Conservation (phyloP, 2,888 invertebrate genomes). For the Thelaira solivaga region DNA sequence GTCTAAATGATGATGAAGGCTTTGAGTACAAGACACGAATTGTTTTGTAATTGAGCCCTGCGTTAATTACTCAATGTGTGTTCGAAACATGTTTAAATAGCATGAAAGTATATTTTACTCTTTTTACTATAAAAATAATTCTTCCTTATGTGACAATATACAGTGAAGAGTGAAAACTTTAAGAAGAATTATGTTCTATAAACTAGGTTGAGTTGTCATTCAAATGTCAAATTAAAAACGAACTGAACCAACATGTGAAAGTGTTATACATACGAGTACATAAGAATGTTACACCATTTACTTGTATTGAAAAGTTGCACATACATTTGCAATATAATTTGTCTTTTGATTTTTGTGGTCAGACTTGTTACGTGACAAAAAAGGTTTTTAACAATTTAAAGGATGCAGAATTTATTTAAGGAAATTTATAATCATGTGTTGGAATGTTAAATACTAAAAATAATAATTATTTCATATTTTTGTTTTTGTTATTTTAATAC, state of each 20-base stretch:
- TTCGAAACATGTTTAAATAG: constrained; percentile 22
- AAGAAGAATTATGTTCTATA: constrained; percentile 28
- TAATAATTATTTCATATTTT: too few species aligned
- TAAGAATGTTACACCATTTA: neutral
- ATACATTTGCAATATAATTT: too few species aligned
- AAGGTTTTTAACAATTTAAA: neutral
- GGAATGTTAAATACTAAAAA: too few species aligned
- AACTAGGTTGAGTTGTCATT: constrained; percentile 41
- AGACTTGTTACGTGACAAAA: neutral
- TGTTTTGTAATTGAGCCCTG: constrained; percentile 61
- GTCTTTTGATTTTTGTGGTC: neutral
- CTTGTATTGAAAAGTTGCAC: neutral
- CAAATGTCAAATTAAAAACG: constrained; percentile 42
- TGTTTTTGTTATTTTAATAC: too few species aligned
- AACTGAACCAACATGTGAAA: constrained; percentile 1
- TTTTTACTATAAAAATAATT: neutral
- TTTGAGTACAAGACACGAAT: constrained; percentile 39
- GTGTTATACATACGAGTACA: neutral
- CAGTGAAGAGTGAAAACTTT: constrained; percentile 11
- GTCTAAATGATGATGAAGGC: constrained; percentile 17
- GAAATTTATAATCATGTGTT: too few species aligned
- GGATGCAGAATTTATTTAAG: too few species aligned
- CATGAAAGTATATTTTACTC: too few species aligned
- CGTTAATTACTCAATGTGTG: constrained; percentile 58
- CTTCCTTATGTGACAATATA: neutral